A percentile compares a stretch with the other conserved stretches of the same genome.
phyloP scores from a whole-genome alignment of 1,140 invertebrate genomes.

The Tetraneura akinire region DNA sequence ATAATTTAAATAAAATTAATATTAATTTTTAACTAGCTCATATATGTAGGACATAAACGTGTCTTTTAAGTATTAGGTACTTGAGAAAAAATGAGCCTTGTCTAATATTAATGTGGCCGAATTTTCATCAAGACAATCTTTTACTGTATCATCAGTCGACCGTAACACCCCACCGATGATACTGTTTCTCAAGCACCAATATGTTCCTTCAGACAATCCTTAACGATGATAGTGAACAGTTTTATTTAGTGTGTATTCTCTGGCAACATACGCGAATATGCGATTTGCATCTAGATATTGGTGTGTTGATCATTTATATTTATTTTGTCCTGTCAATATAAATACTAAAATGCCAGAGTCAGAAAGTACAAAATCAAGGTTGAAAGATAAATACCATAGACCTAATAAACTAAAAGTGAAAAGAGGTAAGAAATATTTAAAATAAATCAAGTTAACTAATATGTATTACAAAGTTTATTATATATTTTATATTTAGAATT shows the following conservation, averaged over 20 bases:
- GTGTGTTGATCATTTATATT: conserved; percentile 30
- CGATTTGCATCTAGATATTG: conserved; percentile 23
- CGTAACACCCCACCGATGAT: conserved; percentile 41
- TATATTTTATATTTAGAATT: too few species aligned
- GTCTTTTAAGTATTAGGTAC: conserved; percentile 4
- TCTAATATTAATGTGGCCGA: conserved; percentile 33
- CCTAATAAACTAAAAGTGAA: conserved; percentile 31
- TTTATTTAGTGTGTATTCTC: conserved; percentile 4
- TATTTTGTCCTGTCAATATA: background rate
- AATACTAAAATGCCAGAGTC: conserved; percentile 10
- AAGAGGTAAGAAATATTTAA: conserved; percentile 31
- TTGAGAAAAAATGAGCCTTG: conserved; percentile 35
- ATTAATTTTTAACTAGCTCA: background rate
- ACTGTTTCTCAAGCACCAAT: conserved; percentile 10
- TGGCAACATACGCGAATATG: conserved; percentile 16
- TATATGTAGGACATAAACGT: conserved; percentile 33
- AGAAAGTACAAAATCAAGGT: conserved; percentile 32
- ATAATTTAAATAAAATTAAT: background rate
- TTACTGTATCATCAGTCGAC: conserved; percentile 39
- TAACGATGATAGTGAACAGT: conserved; percentile 17
- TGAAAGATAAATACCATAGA: conserved; percentile 48
- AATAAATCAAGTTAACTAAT: background rate
- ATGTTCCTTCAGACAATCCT: conserved; percentile 28
- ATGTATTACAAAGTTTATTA: background rate
- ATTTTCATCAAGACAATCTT: conserved; percentile 14